phyloP scores from a whole-genome alignment of 1,140 invertebrate genomes.

The Polypedilum vanderplanki region DNA sequence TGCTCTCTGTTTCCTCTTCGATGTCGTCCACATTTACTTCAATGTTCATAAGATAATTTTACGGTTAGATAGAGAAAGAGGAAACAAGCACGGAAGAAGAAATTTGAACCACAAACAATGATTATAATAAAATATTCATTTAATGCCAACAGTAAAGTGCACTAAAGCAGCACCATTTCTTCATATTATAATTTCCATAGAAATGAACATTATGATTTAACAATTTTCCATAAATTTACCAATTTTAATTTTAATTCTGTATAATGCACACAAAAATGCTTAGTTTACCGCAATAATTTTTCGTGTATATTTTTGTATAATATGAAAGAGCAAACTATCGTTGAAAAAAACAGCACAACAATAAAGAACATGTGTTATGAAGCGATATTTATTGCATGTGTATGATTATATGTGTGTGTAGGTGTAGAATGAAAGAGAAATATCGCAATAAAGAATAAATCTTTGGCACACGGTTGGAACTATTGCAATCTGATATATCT shows the following conservation, averaged over 20 bases:
- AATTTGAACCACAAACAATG: slow-evolving; percentile 7
- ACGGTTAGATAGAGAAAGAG: neutral
- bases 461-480: neutral
- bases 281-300: slow-evolving; percentile 4
- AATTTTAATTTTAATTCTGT: slow-evolving; percentile 8
- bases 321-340: neutral
- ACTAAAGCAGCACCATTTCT: neutral
- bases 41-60: neutral
- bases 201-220: neutral
- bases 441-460: slow-evolving; percentile 14
- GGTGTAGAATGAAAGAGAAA: neutral
- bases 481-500: neutral
- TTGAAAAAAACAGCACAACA: neutral
- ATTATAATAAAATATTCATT: slow-evolving; percentile 20
- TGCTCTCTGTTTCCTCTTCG: neutral
- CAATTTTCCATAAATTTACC: slow-evolving; percentile 9
- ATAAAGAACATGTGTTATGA: slow-evolving; percentile 14
- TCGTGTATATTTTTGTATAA: neutral
- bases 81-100: neutral
- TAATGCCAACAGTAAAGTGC: neutral
- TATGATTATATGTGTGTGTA: neutral
- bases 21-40: neutral
- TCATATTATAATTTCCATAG: neutral
- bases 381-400: too few species aligned
- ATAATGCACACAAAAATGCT: too few species aligned